phyloP scores from a whole-genome alignment of 2,888 invertebrate species.

The Rhorus exstirpatorius region DNA sequence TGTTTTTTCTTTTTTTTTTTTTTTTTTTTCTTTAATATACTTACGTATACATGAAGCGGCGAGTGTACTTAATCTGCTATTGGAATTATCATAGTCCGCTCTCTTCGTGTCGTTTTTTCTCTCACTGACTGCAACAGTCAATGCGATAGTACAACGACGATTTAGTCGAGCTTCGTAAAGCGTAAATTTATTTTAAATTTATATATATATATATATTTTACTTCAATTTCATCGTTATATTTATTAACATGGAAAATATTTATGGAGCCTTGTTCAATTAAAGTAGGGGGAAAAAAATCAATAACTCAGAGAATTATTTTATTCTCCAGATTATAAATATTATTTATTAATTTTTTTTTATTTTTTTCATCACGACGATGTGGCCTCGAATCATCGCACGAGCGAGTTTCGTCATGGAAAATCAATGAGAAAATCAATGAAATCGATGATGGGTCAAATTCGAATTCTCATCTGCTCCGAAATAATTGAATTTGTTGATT shows the following conservation, averaged over 20 bases:
- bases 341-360: no score
- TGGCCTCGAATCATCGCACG: no score
- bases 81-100: conserved; percentile 84
- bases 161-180: neutral
- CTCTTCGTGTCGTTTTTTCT: conserved; percentile 77
- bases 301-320: no score
- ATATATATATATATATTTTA: neutral
- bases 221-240: neutral
- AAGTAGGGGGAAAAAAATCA: no score
- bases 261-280: no score
- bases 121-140: conserved; percentile 78
- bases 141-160: conserved; percentile 28
- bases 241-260: neutral
- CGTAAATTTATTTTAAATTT: neutral
- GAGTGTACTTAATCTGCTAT: conserved; percentile 85
- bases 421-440: no score
- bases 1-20: conserved; percentile 7
- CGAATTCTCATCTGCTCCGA: no score
- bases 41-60: conserved; percentile 85
- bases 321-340: no score
- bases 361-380: no score
- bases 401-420: neutral
- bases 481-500: no score
- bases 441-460: conserved; percentile 23
- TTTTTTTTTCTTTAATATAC: conserved; percentile 73